Base-by-base conservation (phyloP, 2,113 vertebrate species). In the Felis catus region DNA sequence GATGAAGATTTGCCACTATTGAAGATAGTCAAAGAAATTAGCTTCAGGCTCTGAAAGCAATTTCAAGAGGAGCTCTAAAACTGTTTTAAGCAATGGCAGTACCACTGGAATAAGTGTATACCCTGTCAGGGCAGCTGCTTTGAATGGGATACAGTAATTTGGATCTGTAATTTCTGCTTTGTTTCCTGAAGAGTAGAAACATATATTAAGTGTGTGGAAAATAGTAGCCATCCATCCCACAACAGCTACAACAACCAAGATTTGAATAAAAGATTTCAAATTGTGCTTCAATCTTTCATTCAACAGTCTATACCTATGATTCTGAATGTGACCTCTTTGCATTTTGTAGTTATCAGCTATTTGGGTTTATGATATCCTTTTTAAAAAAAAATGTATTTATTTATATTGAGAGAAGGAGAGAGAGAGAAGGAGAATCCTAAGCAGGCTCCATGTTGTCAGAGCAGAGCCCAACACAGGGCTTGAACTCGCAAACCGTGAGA, bases 1-100 rank as follows among this genome's bases (percentile, higher is more conserved):
- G 66, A 97, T 88, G 80, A 89, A 96, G 92, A 97, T 97, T 96
- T 97, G 87, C 63, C 90, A 92, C 96, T 96, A 88, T 73, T 92
- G 97, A 96, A 91, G 55, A 94, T 61, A 97, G 87, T 90, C 88
- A 96, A 96, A 84, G 80, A 97, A 97, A 97, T 96, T 94, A 97
- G 97, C 97, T 97, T 95, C 71, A 19, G 95, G 83, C 96, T 95
- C 87, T 76, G 94, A 97, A 98, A 98, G 95, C 73, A 98, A 97
- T 97, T 98, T 97, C 89, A 96, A 83, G 82, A 97, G 70, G 51
- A 91, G 84, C 92, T 95, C 66, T 94, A 93, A 97, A 96, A 94
- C 70, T 74, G 33, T 84, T 82, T 97, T 90, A 95, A 98, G 80
- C 87, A 92, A 78, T 45, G 39, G n/a, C 39, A 87, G 45, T 88